Evolutionary conservation across 2,888 invertebrate genomes (phyloP).

Genomic region (Euzophera pinguis): DNA sequence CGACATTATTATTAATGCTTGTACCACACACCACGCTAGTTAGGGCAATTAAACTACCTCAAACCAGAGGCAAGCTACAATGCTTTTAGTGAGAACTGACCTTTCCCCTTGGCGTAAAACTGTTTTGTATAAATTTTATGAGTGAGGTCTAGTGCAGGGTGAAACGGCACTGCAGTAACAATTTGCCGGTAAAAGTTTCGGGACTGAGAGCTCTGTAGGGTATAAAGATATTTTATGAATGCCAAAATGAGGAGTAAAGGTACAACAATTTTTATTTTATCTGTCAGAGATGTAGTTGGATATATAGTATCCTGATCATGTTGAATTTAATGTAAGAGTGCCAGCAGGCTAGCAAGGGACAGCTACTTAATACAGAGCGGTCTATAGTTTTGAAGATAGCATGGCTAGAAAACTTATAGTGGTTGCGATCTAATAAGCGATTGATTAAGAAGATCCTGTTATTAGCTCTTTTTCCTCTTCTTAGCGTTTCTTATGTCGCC

Average conservation of each 20-base stretch:
- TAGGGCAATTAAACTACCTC: not conserved
- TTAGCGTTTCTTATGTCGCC: too few species aligned
- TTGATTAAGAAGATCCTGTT: too few species aligned
- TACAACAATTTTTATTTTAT: not conserved
- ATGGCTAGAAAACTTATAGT: too few species aligned
- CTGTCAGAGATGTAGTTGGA: not conserved
- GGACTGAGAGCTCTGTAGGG: slow-evolving; percentile 1
- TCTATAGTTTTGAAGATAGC: too few species aligned
- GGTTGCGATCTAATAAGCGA: too few species aligned
- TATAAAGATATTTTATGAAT: slow-evolving; percentile 8
- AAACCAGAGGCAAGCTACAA: not conserved
- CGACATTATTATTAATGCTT: not conserved
- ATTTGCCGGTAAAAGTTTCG: slow-evolving; percentile 3
- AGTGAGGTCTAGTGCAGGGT: slow-evolving; percentile 4
- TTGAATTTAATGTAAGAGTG: too few species aligned
- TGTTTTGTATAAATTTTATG: slow-evolving; percentile 7
- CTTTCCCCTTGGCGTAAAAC: not conserved
- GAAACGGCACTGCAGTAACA: slow-evolving; percentile 5
- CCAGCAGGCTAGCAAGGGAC: too few species aligned
- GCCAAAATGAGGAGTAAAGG: not conserved
- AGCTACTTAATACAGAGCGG: too few species aligned
- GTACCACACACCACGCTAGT: not conserved
- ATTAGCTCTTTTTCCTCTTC: too few species aligned
- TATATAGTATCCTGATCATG: too few species aligned
- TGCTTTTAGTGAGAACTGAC: slow-evolving; percentile 1